Percentiles rank a stretch among this genome's conserved stretches.
phyloP scores from a whole-genome alignment of 2,888 invertebrate genomes.

The Drosophila subsilvestris region DNA sequence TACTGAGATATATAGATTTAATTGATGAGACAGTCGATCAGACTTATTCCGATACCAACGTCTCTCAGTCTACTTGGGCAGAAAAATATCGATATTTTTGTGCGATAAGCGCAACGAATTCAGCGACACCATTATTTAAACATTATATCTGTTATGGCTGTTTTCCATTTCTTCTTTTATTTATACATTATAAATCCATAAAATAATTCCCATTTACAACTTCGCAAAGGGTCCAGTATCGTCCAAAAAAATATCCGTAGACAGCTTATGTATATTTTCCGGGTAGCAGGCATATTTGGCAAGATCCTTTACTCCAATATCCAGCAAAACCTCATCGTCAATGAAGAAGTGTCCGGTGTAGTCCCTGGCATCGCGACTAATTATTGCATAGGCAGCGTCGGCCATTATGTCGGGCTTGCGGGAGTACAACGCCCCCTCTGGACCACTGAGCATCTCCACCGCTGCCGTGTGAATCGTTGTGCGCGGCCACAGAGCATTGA shows the following conservation, averaged over 20 bases:
- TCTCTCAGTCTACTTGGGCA: no score
- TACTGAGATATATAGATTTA: no score
- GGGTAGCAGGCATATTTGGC: conserved; percentile 93
- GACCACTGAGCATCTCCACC: conserved; percentile 91
- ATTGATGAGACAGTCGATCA: no score
- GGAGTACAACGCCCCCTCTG: conserved; percentile 65
- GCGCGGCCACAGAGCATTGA: conserved; percentile 98
- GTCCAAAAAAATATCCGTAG: conserved; percentile 93
- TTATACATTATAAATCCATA: not conserved
- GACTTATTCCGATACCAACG: no score
- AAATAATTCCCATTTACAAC: conserved; percentile 42
- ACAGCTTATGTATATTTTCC: conserved; percentile 87
- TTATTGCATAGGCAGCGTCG: conserved; percentile 81
- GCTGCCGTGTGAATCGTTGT: conserved; percentile 97
- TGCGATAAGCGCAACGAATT: no score
- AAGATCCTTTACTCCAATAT: conserved; percentile 92
- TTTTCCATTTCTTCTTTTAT: not conserved
- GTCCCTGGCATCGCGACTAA: conserved; percentile 88
- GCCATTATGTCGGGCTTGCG: conserved; percentile 83
- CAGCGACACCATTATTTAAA: no score
- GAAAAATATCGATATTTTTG: no score
- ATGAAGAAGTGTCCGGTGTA: conserved; percentile 95
- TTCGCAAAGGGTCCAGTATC: conserved; percentile 80
- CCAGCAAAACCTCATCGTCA: conserved; percentile 93
- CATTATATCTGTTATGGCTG: no score